Percentiles rank a stretch among this genome's conserved stretches.
Conservation (phyloP, 2,797 vertebrate genomes). For the Amniataba percoides region DNA sequence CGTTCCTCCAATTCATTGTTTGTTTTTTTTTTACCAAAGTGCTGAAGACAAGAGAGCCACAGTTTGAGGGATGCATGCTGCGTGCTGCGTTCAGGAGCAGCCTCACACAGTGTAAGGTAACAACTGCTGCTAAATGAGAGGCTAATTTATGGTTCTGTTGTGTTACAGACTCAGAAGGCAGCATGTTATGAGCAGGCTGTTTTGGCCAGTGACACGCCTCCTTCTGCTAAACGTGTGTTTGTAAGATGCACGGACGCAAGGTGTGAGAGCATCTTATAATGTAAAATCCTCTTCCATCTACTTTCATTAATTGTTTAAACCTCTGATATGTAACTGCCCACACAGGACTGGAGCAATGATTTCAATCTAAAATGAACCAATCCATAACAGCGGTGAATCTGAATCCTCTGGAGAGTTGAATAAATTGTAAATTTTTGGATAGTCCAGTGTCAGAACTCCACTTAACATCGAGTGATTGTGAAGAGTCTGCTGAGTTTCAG, state of each 20-base stretch:
- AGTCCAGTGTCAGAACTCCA: conserved; percentile 8
- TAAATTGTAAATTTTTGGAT: conserved; percentile 16
- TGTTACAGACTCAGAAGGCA: conserved; percentile 36
- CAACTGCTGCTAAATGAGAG: conserved; percentile 18
- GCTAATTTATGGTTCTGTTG: conserved; percentile 21
- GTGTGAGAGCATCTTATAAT: background rate
- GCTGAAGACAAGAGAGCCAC: conserved; percentile 6
- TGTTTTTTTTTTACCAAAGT: background rate
- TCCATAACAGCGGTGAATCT: conserved; percentile 2
- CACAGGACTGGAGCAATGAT: background rate
- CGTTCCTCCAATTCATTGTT: conserved; percentile 5
- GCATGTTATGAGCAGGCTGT: conserved; percentile 47
- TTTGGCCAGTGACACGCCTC: conserved; percentile 35
- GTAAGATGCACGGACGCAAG: background rate
- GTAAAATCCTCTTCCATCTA: background rate
- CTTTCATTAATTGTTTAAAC: background rate
- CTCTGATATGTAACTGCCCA: fast-evolving
- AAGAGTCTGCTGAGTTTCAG: conserved; percentile 38
- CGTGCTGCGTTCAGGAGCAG: conserved; percentile 25
- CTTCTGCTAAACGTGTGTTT: conserved; percentile 34
- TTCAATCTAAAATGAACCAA: background rate
- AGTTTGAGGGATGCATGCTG: background rate
- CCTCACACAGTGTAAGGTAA: background rate
- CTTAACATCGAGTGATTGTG: conserved; percentile 33
- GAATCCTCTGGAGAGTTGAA: background rate